Evolutionary conservation across 2,113 vertebrate species (phyloP).

Genomic region (Corythaeola cristata): DNA sequence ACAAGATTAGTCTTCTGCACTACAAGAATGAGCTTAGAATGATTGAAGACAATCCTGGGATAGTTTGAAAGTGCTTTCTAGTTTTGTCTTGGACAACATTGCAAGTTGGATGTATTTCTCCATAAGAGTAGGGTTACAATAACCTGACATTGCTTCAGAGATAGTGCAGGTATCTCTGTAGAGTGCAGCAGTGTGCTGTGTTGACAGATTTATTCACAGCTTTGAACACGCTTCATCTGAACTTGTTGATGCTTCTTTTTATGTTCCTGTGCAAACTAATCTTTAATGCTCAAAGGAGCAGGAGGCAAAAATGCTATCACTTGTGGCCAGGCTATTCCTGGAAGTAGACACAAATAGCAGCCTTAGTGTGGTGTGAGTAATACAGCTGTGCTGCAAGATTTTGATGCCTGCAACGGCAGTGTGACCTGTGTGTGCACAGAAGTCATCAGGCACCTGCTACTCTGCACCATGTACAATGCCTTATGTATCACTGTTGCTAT

Average conservation of each 20-base stretch:
- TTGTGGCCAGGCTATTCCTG: background rate
- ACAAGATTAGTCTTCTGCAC: constrained; percentile 35
- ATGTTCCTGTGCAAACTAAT: constrained; percentile 10
- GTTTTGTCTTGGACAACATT: background rate
- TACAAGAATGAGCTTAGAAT: constrained; percentile 1
- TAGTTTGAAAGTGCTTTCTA: constrained; percentile 39
- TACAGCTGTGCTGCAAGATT: background rate
- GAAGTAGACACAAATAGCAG: background rate
- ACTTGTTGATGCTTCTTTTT: constrained; percentile 9
- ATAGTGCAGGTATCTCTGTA: background rate
- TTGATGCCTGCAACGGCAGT: background rate
- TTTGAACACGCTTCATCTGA: constrained; percentile 32
- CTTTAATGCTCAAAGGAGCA: background rate
- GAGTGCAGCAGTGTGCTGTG: background rate
- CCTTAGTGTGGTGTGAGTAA: background rate
- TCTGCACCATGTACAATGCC: background rate
- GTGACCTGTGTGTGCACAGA: background rate
- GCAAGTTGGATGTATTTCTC: constrained; percentile 24
- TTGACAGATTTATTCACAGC: constrained; percentile 34
- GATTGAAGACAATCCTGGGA: constrained; percentile 44
- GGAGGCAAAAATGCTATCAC: background rate
- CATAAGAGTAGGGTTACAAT: background rate
- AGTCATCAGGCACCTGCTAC: background rate
- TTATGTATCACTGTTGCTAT: background rate
- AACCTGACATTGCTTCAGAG: constrained; percentile 11